Base-by-base conservation (phyloP, 2,113 vertebrate genomes). In the Malurus alboscapulatus region DNA sequence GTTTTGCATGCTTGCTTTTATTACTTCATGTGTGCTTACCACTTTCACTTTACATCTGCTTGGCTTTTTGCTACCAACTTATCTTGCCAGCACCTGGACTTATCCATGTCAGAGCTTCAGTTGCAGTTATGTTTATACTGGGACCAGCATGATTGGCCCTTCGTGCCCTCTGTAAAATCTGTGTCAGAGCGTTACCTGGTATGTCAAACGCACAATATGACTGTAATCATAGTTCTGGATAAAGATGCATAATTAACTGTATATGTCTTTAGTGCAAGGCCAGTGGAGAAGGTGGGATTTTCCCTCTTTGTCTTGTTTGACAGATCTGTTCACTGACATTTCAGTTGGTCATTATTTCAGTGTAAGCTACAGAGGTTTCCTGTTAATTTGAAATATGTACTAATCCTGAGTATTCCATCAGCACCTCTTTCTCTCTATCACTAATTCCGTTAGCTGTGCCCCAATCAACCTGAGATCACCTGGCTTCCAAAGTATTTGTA, bases 131-230 rank as follows among this genome's bases (percentile, higher is more conserved):
- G 97, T 98, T 98, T 98, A 98, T 97, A 98, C 97, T 97, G 98
- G 98, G 98, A 98, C 97, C 98, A 98, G 98, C 97, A 98, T 97
- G 98, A 97, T 77, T 98, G 98, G 97, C 98, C 98, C 97, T 98
- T 97, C 98, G 97, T 95, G 96, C 98, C 98, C 92, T 98, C 98
- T 98, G 78, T 98, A 96, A 99, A 98, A 98, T 98, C 98, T 97
- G 97, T 98, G 96, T 98, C 96, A 96, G 92, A 98, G 86, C 98
- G 86, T 97, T 98, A 98, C 77, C 97, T 98, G 98, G 98, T 99
- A 98, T 98, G 98, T 99, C 97, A 79, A 94, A 93, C 84, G 42
- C 84, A 82, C 75, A 91, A 63, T 87, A 66, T 85, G 27, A 59
- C 69, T 88, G 42, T 86, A 71, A 55, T 88, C 34, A 14, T 77